phyloP scores from a whole-genome alignment of 2,888 invertebrate genomes.

The Rhogogaster chlorosoma region DNA sequence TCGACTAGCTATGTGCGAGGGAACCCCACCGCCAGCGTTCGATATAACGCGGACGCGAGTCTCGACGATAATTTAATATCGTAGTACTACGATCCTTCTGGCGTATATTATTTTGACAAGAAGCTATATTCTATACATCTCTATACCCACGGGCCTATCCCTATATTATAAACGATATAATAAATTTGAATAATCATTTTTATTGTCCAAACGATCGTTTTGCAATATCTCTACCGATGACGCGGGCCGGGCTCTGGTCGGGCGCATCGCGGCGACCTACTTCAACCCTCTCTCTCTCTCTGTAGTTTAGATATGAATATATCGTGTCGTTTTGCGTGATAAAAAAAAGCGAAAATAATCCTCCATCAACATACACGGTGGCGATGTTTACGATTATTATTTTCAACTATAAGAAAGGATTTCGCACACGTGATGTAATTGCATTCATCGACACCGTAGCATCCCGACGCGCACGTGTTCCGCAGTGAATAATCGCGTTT shows the following conservation, averaged over 20 bases:
- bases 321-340: neutral
- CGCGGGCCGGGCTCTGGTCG: neutral
- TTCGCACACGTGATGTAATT: no score
- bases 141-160: no score
- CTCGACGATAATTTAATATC: constrained; percentile 10
- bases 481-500: no score
- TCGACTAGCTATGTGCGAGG: neutral
- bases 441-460: no score
- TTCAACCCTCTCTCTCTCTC: constrained; percentile 8
- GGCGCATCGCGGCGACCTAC: constrained; percentile 34
- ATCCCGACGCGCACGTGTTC: no score
- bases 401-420: no score
- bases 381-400: no score
- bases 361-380: no score
- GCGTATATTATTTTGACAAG: no score
- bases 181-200: constrained; percentile 24
- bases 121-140: no score
- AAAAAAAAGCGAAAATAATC: no score
- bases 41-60: constrained; percentile 9
- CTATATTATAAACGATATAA: neutral
- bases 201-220: neutral
- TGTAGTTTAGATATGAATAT: neutral
- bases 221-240: neutral
- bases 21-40: neutral
- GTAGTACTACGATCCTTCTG: neutral